phyloP scores from a whole-genome alignment of 2,113 vertebrate species.

The Ailuropoda melanoleuca region DNA sequence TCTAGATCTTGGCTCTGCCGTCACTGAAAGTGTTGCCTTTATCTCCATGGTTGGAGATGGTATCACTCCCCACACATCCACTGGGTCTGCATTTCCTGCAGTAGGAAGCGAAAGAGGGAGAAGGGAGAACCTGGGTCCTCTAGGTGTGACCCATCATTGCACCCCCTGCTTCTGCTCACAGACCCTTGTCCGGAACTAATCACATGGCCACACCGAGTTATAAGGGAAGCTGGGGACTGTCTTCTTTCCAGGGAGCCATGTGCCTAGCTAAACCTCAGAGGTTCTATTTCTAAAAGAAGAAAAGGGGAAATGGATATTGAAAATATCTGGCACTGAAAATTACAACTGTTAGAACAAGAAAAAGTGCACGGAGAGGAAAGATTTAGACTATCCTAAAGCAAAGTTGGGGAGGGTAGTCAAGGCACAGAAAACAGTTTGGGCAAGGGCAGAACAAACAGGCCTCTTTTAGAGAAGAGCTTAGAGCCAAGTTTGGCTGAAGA shows the following conservation, averaged over 20 bases:
- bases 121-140: neutral
- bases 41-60: no score
- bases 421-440: neutral
- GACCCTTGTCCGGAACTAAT: neutral
- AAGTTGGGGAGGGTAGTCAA: neutral
- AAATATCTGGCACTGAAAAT: neutral
- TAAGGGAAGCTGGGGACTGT: neutral
- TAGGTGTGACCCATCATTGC: rapidly evolving
- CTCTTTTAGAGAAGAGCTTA: neutral
- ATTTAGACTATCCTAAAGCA: neutral
- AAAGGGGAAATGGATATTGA: neutral
- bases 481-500: neutral
- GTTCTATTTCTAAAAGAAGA: neutral
- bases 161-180: neutral
- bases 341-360: neutral
- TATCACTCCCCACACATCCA: rapidly evolving
- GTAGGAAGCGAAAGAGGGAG: neutral
- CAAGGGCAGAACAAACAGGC: neutral
- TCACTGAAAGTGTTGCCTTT: neutral
- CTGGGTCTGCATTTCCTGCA: neutral
- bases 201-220: neutral
- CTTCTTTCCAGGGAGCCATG: neutral
- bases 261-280: neutral
- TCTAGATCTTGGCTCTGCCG: neutral
- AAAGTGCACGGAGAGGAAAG: neutral